Evolutionary conservation across 2,888 invertebrate genomes (phyloP).

Genomic region (Augochlorella aurata): DNA sequence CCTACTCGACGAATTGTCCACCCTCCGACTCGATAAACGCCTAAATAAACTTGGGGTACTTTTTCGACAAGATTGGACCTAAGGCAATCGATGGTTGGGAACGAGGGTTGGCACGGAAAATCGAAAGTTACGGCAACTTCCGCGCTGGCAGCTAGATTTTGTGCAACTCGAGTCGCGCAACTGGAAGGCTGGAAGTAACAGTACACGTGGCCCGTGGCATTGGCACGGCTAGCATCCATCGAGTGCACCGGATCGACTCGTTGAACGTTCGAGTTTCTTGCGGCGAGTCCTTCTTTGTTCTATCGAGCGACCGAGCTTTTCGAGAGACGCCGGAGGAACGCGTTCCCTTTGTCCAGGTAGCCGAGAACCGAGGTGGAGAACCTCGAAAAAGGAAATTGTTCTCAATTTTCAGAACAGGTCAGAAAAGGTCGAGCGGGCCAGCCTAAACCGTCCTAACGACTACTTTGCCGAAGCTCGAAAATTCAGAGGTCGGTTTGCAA

Average conservation of each 20-base stretch:
- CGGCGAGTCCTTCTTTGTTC: slow-evolving; percentile 26
- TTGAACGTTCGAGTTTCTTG: slow-evolving; percentile 45
- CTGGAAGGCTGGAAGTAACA: slow-evolving; percentile 57
- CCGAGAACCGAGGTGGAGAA: background rate
- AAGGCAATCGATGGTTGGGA: too few species aligned
- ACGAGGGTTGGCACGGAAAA: background rate
- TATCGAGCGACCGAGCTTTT: background rate
- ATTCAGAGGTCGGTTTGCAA: too few species aligned
- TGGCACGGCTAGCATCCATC: slow-evolving; percentile 42
- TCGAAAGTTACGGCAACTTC: slow-evolving; percentile 7
- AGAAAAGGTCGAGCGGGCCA: accelerated
- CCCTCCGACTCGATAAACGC: too few species aligned
- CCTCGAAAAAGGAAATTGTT: background rate
- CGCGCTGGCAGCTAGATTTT: slow-evolving; percentile 28
- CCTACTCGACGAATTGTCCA: too few species aligned
- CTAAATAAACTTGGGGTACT: too few species aligned
- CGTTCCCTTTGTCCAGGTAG: background rate
- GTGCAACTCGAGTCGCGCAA: slow-evolving; percentile 48
- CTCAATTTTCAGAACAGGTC: background rate
- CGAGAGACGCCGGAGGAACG: background rate
- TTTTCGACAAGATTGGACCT: too few species aligned
- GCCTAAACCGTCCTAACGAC: too few species aligned
- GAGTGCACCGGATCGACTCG: slow-evolving; percentile 36
- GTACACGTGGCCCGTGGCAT: slow-evolving; percentile 57
- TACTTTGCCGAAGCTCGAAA: too few species aligned